phyloP scores from a whole-genome alignment of 2,113 vertebrate species.

The Polypterus bichir region DNA sequence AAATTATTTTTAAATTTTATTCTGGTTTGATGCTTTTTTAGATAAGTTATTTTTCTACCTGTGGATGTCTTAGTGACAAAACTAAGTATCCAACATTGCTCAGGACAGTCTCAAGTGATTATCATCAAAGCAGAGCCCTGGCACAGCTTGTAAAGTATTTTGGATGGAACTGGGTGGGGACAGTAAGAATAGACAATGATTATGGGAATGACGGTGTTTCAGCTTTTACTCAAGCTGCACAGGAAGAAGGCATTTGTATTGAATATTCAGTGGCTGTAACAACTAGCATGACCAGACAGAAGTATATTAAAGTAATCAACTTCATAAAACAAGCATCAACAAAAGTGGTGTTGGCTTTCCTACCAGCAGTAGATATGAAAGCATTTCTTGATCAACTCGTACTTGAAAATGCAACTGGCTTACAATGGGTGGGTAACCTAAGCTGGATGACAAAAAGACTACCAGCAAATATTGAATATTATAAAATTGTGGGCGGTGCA shows the following conservation, averaged over 20 bases:
- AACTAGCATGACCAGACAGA: background rate
- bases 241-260: slow-evolving; percentile 4
- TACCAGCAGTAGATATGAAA: background rate
- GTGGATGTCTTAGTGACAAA: slow-evolving; percentile 6
- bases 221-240: background rate
- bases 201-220: slow-evolving; percentile 9
- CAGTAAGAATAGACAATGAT: slow-evolving; percentile 10
- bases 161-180: slow-evolving; percentile 14
- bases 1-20: background rate
- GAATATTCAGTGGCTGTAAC: slow-evolving; percentile 7
- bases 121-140: slow-evolving; percentile 7
- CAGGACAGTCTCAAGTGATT: slow-evolving; percentile 10
- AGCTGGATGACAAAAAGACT: background rate
- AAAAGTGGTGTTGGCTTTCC: slow-evolving; percentile 1
- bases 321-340: slow-evolving; percentile 2
- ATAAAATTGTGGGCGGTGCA: background rate
- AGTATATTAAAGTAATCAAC: background rate
- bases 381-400: background rate
- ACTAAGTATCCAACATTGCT: slow-evolving; percentile 9
- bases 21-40: background rate
- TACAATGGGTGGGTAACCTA: background rate
- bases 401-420: slow-evolving; percentile 1
- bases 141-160: slow-evolving; percentile 7
- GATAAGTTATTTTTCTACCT: slow-evolving; percentile 11
- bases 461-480: background rate